Evolutionary conservation across 2,113 vertebrate species (phyloP).

Genomic region (Andinoacara biseriatus): DNA sequence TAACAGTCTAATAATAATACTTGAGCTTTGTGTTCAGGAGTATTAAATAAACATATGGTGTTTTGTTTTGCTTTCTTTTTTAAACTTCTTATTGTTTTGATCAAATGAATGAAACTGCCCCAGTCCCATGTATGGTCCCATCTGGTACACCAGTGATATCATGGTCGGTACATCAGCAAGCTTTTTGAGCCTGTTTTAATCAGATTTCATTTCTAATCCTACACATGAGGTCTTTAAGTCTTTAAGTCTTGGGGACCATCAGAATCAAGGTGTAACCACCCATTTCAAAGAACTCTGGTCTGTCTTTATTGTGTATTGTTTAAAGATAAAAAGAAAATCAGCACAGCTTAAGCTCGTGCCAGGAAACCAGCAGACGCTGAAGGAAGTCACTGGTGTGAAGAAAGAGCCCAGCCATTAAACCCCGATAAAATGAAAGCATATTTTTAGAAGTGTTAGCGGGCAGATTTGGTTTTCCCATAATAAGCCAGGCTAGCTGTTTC

Average conservation of each 20-base stretch:
- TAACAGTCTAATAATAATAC: not conserved
- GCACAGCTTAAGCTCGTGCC: too few relatives aligned
- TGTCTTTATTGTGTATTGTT: too few relatives aligned
- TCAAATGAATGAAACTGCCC: not conserved
- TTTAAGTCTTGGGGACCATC: not conserved
- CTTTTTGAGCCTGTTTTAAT: not conserved
- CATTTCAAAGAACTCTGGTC: not conserved
- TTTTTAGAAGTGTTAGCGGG: too few relatives aligned
- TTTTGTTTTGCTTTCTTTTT: too few relatives aligned
- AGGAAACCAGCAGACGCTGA: too few relatives aligned
- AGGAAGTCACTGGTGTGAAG: too few relatives aligned
- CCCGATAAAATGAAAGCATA: not conserved
- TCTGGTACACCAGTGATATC: not conserved
- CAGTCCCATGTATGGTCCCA: too few relatives aligned
- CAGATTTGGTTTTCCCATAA: not conserved
- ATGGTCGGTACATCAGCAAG: not conserved
- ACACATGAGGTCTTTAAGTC: too few relatives aligned
- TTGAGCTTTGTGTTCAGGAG: constrained; percentile 14
- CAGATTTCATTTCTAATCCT: not conserved
- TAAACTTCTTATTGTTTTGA: not conserved
- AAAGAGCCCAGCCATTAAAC: not conserved
- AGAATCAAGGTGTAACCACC: not conserved
- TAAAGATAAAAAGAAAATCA: too few relatives aligned
- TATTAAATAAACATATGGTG: not conserved
- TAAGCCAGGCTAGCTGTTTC: not conserved